Conservation (phyloP, 2,113 vertebrate genomes). For the Caranx melampygus region DNA sequence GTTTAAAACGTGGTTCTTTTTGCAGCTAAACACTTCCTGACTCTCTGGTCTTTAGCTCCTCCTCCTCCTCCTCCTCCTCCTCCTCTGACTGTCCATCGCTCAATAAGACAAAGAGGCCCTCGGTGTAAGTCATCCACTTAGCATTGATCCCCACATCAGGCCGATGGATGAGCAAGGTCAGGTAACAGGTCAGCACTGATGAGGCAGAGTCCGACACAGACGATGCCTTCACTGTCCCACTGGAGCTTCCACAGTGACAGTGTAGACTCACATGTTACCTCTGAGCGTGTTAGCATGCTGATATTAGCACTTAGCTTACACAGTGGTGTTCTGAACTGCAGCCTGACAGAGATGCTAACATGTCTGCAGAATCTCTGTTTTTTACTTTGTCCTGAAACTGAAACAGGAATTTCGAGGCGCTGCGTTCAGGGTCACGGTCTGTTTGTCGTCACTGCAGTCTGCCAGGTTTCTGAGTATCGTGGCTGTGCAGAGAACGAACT, state of each 20-base stretch:
- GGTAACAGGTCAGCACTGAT: constrained; percentile 26
- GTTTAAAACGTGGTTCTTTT: not conserved
- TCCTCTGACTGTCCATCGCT: not conserved
- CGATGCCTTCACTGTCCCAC: not conserved
- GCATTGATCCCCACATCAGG: constrained; percentile 42
- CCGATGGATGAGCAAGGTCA: constrained; percentile 48
- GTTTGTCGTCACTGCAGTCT: not conserved
- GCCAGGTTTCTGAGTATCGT: not conserved
- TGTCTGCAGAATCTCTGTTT: not conserved
- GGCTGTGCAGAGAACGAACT: not conserved
- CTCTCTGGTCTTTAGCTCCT: too few relatives aligned
- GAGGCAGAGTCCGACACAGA: constrained; percentile 6
- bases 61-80: not conserved
- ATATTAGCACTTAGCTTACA: too few relatives aligned
- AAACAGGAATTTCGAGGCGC: not conserved
- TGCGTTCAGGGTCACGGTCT: too few relatives aligned
- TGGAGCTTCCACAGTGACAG: not conserved
- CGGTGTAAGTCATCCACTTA: constrained; percentile 29
- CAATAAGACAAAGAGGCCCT: constrained; percentile 46
- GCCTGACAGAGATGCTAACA: too few relatives aligned
- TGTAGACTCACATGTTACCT: too few relatives aligned
- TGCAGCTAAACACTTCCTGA: too few relatives aligned
- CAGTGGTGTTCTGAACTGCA: too few relatives aligned
- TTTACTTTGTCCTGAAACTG: not conserved
- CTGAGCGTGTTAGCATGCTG: too few relatives aligned